Evolutionary conservation across 2,113 vertebrate genomes (phyloP).

Genomic region (Nycticorax nycticorax): DNA sequence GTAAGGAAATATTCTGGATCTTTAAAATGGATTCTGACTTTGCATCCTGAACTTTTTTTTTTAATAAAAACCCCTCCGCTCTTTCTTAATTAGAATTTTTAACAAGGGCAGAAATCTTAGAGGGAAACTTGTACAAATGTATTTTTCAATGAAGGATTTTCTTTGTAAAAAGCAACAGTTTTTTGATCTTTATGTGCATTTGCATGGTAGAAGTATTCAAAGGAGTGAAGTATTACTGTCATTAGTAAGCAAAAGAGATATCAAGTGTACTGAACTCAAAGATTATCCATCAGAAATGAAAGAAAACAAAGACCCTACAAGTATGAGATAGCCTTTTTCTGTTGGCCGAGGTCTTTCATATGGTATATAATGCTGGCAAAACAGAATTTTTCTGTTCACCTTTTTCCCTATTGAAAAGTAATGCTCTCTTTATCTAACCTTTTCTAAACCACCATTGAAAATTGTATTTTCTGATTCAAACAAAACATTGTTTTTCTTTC

Average conservation of each 20-base stretch:
- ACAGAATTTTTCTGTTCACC: constrained; percentile 64
- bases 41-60: background rate
- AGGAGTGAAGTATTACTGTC: constrained; percentile 5
- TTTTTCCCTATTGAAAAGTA: constrained; percentile 58
- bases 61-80: background rate
- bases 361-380: constrained; percentile 49
- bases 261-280: constrained; percentile 28
- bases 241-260: constrained; percentile 50
- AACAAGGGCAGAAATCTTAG: background rate
- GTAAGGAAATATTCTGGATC: background rate
- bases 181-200: constrained; percentile 49
- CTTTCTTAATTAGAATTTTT: background rate
- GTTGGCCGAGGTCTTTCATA: constrained; percentile 25
- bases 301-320: constrained; percentile 38
- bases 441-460: constrained; percentile 81
- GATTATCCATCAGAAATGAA: constrained; percentile 58
- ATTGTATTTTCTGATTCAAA: constrained; percentile 76
- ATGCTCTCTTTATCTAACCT: constrained; percentile 50
- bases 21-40: background rate
- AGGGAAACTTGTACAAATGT: background rate
- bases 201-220: constrained; percentile 41
- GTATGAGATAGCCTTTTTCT: background rate
- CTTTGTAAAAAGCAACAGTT: background rate
- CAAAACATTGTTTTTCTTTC: constrained; percentile 88
- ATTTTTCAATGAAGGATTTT: constrained; percentile 27